These are phyloP conservation scores for Rhaphigaster nebulosa DNA, from an alignment of 2,888 invertebrate genomes.

Conservation along the genomic window DNA sequence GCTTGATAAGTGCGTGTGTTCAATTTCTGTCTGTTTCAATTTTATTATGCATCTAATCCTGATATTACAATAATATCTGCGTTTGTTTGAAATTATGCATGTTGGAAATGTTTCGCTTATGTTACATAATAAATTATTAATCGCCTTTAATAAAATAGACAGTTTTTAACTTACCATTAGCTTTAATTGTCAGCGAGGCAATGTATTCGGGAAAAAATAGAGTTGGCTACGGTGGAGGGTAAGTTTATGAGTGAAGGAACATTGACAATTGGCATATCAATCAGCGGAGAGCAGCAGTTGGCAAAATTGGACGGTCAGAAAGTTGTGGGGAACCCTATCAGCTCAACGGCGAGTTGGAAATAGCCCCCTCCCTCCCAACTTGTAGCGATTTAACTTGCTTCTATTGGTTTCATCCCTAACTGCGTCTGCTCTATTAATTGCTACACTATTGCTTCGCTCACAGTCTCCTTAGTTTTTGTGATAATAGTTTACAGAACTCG, in stretches of 20 bases:
- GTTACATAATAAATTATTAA: too few relatives aligned
- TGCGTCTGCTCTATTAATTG: slow-evolving; percentile 11
- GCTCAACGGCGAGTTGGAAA: not conserved
- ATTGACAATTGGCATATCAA: slow-evolving; percentile 27
- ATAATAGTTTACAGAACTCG: not conserved
- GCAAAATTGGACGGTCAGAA: not conserved
- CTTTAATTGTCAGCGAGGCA: not conserved
- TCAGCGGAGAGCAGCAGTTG: not conserved
- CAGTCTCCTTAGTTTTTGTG: not conserved
- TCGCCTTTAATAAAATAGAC: not conserved
- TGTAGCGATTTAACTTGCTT: slow-evolving; percentile 19
- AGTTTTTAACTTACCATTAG: not conserved
- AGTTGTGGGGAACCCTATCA: not conserved
- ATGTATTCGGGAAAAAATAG: not conserved
- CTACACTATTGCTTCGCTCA: not conserved
- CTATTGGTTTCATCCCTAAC: not conserved
- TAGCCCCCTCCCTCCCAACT: not conserved
- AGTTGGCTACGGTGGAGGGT: not conserved
- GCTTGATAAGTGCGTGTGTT: too few relatives aligned
- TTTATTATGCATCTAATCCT: too few relatives aligned
- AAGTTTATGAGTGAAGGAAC: slow-evolving; percentile 31
- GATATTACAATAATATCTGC: too few relatives aligned
- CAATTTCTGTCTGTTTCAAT: too few relatives aligned
- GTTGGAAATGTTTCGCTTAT: too few relatives aligned
- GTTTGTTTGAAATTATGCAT: too few relatives aligned